phyloP scores from a whole-genome alignment of 2,888 invertebrate genomes.

The Operophtera brumata region DNA sequence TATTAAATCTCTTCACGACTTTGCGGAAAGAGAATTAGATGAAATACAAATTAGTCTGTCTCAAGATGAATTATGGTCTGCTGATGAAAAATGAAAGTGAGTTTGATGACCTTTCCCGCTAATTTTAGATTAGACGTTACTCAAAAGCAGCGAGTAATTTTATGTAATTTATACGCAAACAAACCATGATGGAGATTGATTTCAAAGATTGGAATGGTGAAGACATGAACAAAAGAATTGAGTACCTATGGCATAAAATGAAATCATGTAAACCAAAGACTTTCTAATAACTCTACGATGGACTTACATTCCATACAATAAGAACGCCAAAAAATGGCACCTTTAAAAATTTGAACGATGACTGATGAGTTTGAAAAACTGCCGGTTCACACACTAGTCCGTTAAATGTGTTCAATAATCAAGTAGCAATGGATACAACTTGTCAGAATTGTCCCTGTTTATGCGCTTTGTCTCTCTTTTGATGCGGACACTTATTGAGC shows the following conservation, averaged over 20 bases:
- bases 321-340: no score
- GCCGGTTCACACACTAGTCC: no score
- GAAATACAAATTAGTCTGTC: constrained; percentile 31
- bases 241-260: not conserved
- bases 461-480: no score
- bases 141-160: constrained; percentile 14
- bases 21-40: constrained; percentile 29
- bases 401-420: no score
- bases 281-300: no score
- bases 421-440: no score
- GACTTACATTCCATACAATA: no score
- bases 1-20: constrained; percentile 19
- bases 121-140: constrained; percentile 18
- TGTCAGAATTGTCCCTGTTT: no score
- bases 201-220: constrained; percentile 15
- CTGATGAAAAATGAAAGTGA: constrained; percentile 33
- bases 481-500: no score
- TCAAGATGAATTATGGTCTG: constrained; percentile 30
- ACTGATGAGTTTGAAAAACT: no score
- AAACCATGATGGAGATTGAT: constrained; percentile 23
- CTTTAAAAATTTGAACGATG: no score
- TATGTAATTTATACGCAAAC: constrained; percentile 19
- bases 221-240: constrained; percentile 20
- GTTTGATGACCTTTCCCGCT: constrained; percentile 27
- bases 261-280: no score